A percentile compares a stretch with the other conserved stretches of the same genome.
Evolutionary conservation across 2,113 vertebrate genomes (phyloP).

Genomic region (Nothobranchius kuhntae): DNA sequence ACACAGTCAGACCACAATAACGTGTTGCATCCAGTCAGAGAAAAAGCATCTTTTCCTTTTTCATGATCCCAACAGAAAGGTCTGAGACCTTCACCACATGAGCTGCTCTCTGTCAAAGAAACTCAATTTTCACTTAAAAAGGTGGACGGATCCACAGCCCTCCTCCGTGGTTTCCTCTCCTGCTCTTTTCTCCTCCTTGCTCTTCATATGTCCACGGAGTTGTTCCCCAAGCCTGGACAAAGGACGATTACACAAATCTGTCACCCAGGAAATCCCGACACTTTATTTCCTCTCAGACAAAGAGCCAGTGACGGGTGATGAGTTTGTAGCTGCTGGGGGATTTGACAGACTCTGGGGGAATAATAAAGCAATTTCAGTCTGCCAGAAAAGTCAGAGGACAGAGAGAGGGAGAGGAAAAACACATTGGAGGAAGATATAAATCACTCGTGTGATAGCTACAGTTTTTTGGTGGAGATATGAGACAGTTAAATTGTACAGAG

Average conservation of each 20-base stretch:
- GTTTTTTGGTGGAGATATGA: slow-evolving; percentile 59
- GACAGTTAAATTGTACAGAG: slow-evolving; percentile 61
- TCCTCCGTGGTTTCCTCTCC: slow-evolving; percentile 17
- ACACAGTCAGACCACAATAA: slow-evolving; percentile 22
- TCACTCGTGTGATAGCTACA: slow-evolving; percentile 53
- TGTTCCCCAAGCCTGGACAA: slow-evolving; percentile 47
- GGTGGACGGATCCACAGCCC: slow-evolving; percentile 37
- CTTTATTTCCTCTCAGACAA: slow-evolving; percentile 78
- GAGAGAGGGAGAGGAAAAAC: slow-evolving; percentile 40
- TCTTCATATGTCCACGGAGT: slow-evolving; percentile 42
- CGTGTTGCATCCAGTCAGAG: slow-evolving; percentile 12
- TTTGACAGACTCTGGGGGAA: slow-evolving; percentile 75
- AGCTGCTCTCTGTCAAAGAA: slow-evolving; percentile 60
- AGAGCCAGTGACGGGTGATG: slow-evolving; percentile 75
- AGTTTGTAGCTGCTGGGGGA: slow-evolving; percentile 72
- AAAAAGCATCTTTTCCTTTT: slow-evolving; percentile 46
- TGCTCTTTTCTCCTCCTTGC: slow-evolving; percentile 23
- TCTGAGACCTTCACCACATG: slow-evolving; percentile 48
- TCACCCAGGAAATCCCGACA: slow-evolving; percentile 74
- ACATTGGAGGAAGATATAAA: slow-evolving; percentile 69
- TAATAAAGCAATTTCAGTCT: slow-evolving; percentile 79
- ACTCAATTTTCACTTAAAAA: slow-evolving; percentile 69
- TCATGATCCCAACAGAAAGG: slow-evolving; percentile 40
- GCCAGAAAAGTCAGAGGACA: slow-evolving; percentile 61
- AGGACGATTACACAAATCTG: slow-evolving; percentile 73